These are phyloP conservation scores for Clarias platycephalus DNA, from an alignment of 2,797 vertebrate genomes.

Conservation along the genomic window DNA sequence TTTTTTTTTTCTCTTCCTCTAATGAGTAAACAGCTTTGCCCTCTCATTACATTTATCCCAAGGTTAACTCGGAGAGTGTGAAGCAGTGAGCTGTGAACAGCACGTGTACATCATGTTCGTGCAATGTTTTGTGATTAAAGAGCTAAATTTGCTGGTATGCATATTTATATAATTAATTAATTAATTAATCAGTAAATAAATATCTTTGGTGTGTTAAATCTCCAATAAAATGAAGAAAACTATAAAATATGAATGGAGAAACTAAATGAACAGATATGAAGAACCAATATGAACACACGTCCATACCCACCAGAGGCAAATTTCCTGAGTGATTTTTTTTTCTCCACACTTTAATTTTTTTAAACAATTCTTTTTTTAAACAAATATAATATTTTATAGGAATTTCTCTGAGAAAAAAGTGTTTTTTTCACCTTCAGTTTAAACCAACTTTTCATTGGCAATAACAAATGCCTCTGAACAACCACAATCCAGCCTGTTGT, in stretches of 20 bases:
- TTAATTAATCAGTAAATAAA: not conserved
- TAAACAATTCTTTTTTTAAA: too few species aligned
- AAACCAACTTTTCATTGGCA: too few species aligned
- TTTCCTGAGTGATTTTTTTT: too few species aligned
- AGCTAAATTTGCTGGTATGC: conserved; percentile 43
- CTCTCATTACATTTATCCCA: not conserved
- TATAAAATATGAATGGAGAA: not conserved
- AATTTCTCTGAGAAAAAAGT: too few species aligned
- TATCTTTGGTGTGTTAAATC: not conserved
- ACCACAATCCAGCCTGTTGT: too few species aligned
- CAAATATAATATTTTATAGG: too few species aligned
- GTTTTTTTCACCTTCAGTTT: too few species aligned
- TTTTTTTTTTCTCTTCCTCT: not conserved
- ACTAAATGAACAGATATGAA: not conserved
- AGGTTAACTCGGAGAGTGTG: not conserved
- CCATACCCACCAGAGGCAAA: too few species aligned
- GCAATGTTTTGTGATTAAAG: conserved; percentile 44
- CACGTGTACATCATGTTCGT: conserved; percentile 15
- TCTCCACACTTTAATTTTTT: too few species aligned
- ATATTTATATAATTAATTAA: conserved; percentile 41
- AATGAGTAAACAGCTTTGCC: conserved; percentile 7
- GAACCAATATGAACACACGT: not conserved
- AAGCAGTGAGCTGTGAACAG: conserved; percentile 31
- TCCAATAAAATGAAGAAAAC: not conserved
- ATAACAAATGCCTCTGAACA: too few species aligned